A percentile compares a stretch with the other conserved stretches of the same genome.
phyloP scores from a whole-genome alignment of 2,797 vertebrate genomes.

The Sebastes steindachneri region DNA sequence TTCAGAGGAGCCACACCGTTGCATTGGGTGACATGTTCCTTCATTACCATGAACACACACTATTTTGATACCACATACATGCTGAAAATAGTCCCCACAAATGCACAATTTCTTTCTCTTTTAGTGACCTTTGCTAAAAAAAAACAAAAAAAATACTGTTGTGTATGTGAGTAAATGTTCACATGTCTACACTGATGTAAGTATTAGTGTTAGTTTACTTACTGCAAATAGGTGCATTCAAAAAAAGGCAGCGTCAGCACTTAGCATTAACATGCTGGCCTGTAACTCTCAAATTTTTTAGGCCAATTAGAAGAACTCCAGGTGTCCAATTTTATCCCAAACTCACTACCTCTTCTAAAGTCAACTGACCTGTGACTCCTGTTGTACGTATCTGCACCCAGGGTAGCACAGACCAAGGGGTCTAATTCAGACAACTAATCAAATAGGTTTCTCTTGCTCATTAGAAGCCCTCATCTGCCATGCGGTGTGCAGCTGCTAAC shows the following conservation, averaged over 20 bases:
- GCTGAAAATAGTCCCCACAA: neutral
- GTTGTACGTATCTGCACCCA: neutral
- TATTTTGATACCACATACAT: neutral
- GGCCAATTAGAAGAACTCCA: slow-evolving; percentile 13
- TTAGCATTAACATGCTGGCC: neutral
- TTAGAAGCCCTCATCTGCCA: slow-evolving; percentile 66
- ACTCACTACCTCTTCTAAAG: neutral
- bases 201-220: neutral
- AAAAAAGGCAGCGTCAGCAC: neutral
- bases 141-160: too few relatives aligned
- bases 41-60: too few relatives aligned
- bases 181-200: neutral
- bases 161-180: too few relatives aligned
- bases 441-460: slow-evolving; percentile 51
- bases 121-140: neutral
- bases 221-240: neutral
- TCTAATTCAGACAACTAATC: slow-evolving; percentile 46
- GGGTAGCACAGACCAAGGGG: neutral
- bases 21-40: too few relatives aligned
- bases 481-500: slow-evolving; percentile 60
- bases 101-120: neutral
- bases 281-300: neutral
- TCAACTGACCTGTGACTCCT: slow-evolving; percentile 5
- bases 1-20: too few relatives aligned
- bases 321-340: neutral